Base-by-base conservation (phyloP, 2,113 vertebrate species). In the Thalassarche chlororhynchos region DNA sequence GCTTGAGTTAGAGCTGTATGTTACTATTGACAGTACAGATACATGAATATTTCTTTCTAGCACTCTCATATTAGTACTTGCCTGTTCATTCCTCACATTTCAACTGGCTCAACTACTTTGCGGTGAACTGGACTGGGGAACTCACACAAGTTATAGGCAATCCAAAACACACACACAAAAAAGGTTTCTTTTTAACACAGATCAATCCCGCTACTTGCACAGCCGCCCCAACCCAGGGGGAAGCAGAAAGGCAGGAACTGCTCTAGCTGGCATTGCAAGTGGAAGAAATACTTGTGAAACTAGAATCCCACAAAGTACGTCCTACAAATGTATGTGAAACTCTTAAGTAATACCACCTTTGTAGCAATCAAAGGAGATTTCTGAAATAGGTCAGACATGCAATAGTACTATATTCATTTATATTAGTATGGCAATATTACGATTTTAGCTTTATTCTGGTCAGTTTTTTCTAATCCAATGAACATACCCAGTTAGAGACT, bases 281-380 rank as follows among this genome's bases (percentile, higher is more conserved):
- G 19, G 6, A 69, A 76, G 25, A 71, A 90, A 82, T 32, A 36
- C 17, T 42, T 46, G 5, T 31, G 40, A 77, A 89, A 93, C 60
- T 38, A 32, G 19, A 66, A 1, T 29, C 42, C 38, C 7, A 2
- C 28, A 38, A 61, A 81, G 29, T 26, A 44, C 0, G 0, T 55
- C 20, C 38, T 55, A 62, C 31, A 82, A 87, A 54, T 44, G 4
- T 18, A 14, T 23, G 18, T 20, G 54, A 80, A 66, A n/a, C 12
- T 52, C 8, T 2, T 10, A 76, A 52, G 52, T 88, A 86, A 79
- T 40, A 19, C 5, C 17, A 24, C 24, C 23, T 74, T 32, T 36
- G 17, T 36, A 87, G 12, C 14, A 83, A n/a, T n/a, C 17, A 80
- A 72, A 72, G 21, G 17, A 40, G n/a, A 72, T 54, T 77, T 78